Conservation (phyloP, 23 tunicate species). For the Trididemnum clinides region DNA sequence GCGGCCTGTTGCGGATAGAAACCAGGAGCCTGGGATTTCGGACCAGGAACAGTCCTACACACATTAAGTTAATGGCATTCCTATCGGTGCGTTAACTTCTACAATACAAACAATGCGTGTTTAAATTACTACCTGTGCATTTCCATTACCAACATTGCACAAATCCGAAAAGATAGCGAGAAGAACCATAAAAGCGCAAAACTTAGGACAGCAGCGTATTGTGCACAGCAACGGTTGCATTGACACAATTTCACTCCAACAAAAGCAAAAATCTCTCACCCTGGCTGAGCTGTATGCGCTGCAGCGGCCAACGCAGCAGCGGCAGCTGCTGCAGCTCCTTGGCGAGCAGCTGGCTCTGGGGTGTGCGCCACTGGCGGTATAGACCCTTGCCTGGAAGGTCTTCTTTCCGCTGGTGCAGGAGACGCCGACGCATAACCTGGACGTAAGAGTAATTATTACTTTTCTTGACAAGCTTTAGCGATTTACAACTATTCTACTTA, state of each 20-base stretch:
- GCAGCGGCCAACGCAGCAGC: constrained; percentile 90
- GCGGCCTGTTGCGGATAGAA: constrained; percentile 43
- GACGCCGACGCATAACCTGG: constrained; percentile 32
- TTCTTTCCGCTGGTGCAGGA: constrained; percentile 66
- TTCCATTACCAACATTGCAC: too few relatives aligned
- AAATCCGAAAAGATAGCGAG: too few relatives aligned
- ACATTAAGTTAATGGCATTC: too few relatives aligned
- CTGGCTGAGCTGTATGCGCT: constrained; percentile 84
- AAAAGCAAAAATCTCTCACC: constrained; percentile 34
- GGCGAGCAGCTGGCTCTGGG: constrained; percentile 22
- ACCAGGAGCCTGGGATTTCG: constrained; percentile 15
- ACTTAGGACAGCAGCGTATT: too few relatives aligned
- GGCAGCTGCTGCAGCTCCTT: constrained; percentile 92
- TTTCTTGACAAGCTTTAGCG: too few relatives aligned
- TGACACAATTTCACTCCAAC: not conserved
- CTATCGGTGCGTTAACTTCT: too few relatives aligned
- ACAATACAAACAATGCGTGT: too few relatives aligned
- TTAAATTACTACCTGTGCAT: too few relatives aligned
- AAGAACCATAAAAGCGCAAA: too few relatives aligned
- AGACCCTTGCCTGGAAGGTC: constrained; percentile 69
- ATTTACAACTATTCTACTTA: too few relatives aligned
- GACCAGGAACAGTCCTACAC: not conserved
- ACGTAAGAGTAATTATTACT: too few relatives aligned
- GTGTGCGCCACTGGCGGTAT: constrained; percentile 16
- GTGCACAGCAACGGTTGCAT: too few relatives aligned